Evolutionary conservation across 2,888 invertebrate genomes (phyloP).

Genomic region (Drosophila pseudotakahashii): DNA sequence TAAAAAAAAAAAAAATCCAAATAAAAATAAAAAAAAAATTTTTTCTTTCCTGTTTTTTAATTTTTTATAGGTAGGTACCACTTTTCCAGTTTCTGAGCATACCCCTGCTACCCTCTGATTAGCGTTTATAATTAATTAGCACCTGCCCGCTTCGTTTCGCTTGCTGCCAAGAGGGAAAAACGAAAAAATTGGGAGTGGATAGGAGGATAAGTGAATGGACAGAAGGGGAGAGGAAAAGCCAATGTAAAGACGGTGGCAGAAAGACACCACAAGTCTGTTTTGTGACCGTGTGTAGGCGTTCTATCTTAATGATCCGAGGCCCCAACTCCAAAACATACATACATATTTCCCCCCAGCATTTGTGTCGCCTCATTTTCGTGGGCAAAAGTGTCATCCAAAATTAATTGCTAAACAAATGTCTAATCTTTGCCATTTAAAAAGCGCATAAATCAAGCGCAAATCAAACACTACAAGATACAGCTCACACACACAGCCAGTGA

Average conservation of each 20-base stretch:
- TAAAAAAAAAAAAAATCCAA: too few species aligned
- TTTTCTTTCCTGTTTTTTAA: too few species aligned
- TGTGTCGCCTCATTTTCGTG: slow-evolving; percentile 33
- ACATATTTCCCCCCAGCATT: not conserved
- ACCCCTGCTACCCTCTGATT: slow-evolving; percentile 59
- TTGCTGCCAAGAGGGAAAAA: slow-evolving; percentile 3
- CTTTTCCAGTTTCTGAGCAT: not conserved
- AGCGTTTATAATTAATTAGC: slow-evolving; percentile 78
- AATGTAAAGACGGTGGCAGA: slow-evolving; percentile 22
- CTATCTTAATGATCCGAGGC: slow-evolving; percentile 27
- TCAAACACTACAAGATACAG: slow-evolving; percentile 56
- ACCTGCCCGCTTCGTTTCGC: slow-evolving; percentile 66
- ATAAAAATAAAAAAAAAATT: too few species aligned
- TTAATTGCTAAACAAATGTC: slow-evolving; percentile 81
- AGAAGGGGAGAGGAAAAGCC: not conserved
- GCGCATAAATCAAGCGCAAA: slow-evolving; percentile 77
- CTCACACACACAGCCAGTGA: too few species aligned
- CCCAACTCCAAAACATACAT: not conserved
- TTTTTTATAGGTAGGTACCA: too few species aligned
- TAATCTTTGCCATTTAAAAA: slow-evolving; percentile 80
- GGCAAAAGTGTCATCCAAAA: slow-evolving; percentile 70
- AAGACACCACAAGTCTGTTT: slow-evolving; percentile 22
- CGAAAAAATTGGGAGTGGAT: not conserved
- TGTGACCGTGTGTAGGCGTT: slow-evolving; percentile 32
- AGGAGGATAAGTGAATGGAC: slow-evolving; percentile 11